Base-by-base conservation (phyloP, 1,140 invertebrate species). In the Zophobas atratus region DNA sequence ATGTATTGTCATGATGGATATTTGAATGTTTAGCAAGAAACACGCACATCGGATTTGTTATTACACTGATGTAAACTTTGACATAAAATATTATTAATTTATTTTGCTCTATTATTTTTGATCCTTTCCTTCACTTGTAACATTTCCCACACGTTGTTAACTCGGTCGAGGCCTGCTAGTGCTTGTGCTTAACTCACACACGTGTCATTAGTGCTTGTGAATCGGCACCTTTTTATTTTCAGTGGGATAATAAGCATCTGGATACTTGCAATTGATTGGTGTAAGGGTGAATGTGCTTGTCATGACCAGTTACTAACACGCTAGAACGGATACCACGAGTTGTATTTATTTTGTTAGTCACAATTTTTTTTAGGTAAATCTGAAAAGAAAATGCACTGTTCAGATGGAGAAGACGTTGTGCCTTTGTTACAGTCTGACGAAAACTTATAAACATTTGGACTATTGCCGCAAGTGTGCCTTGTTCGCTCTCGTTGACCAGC, bases 71-170 rank as follows among this genome's bases (percentile, higher is more conserved):
- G 74, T 75, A 75, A 46, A 75, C 43, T 75, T 75, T 75, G 74
- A 75, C 55, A 75, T 75, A 75, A 75, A 75, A 57, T 75, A 63
- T 75, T 75, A 75, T 56, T 57, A 57, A 75, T 67, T 67, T 75
- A 75, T 46, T 75, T 75, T 75, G 74, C 74, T 75, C 53, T 75
- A 75, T 75, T 75, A 75, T 75, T 75, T 75, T 75, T 32, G 67
- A 56, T 48, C 74, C 74, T 75, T 53, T 60, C 56, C 55, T 57
- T 34, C 60, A 67, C 60, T 67, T 20, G 60, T 67, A 67, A 67
- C 39, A 39, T 60, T 60, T 75, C 57, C 55, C 46, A 55, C 55
- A 73, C 51, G 48, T 73, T 43, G 6, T 55, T 73, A 73, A 73
- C 71, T 73, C 39, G 71, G 71, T 55, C 43, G 35, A 73, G 49